phyloP scores from a whole-genome alignment of 2,113 vertebrate species.

The Cyphomyrus plagiostoma region DNA sequence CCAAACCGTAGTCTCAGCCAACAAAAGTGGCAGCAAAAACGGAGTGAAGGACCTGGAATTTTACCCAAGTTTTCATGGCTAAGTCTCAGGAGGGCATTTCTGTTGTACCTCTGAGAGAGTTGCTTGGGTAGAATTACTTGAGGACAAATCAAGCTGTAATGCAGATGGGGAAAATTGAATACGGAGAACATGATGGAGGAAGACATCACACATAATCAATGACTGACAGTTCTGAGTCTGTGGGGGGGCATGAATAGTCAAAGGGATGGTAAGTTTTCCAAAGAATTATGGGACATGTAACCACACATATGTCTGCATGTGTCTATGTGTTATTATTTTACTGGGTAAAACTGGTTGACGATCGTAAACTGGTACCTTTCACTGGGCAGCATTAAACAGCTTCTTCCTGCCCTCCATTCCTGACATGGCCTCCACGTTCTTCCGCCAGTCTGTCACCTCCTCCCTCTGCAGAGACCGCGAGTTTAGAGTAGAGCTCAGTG shows the following conservation, averaged over 20 bases:
- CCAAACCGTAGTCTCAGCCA: neutral
- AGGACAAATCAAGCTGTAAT: neutral
- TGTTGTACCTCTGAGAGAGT: neutral
- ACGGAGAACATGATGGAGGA: neutral
- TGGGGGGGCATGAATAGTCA: neutral
- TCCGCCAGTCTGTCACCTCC: conserved; percentile 46
- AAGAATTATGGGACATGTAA: neutral
- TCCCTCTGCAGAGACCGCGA: conserved; percentile 9
- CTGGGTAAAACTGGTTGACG: neutral
- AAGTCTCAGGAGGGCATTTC: neutral
- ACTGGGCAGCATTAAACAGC: conserved; percentile 35
- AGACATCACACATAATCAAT: neutral
- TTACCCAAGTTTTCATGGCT: neutral
- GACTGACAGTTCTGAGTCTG: neutral
- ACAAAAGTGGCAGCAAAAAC: neutral
- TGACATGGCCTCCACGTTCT: conserved; percentile 46
- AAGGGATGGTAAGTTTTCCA: neutral
- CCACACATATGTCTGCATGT: neutral
- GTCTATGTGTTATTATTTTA: neutral
- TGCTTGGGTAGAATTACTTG: neutral
- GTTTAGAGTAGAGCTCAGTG: neutral
- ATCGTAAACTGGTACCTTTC: neutral
- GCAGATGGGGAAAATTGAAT: neutral
- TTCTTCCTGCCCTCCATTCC: conserved; percentile 47
- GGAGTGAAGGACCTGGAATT: neutral